Evolutionary conservation across 2,888 invertebrate species (phyloP), one percentile per base, ranked within the genome.

Genomic region (Halictus quadricinctus): DNA sequence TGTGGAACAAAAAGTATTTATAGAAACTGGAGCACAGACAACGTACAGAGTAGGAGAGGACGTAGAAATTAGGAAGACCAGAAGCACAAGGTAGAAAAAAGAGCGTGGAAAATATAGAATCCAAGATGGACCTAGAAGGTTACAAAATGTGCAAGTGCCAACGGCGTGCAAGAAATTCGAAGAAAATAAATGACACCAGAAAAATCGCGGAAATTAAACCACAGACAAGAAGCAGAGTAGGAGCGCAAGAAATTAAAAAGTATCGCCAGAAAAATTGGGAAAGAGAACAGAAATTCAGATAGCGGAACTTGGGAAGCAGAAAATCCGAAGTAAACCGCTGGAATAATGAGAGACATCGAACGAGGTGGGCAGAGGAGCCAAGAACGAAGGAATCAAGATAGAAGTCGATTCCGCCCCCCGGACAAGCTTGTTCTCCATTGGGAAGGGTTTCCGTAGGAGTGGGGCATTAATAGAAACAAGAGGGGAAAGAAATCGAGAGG

Each of bases 391-490:
- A 25, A 60, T 8, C 18, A 60, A 60, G 60, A 60, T 7, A 29
- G 60, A 60, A 60, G 60, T 60, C 25, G 60, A 60, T 60, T 60
- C 25, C 12, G 25, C n/a, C 25, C 60, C 25, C 25, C 41, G 29
- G 60, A 60, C 60, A 29, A 60, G 25, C 60, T 60, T 25, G 60
- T 60, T 60, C 60, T 25, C 25, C 60, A 25, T 13, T 60, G 25
- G 60, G 7, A 60, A 15, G 60, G 25, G 70, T 21, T 43, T 21
- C 60, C 36, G 25, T 70, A 15, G 83, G n/a, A 7, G 15, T 36
- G 36, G 8, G 41, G 75, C 18, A 60, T 43, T 41, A 75, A 75
- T 46, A 46, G 60, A 60, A 60, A 75, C 43, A 58, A n/a, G 25
- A 69, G 7, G 60, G 60, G 8, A 18, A 58, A 46, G 64, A 70